These are phyloP conservation scores for Auanema freiburgensis DNA, from an alignment of 2,888 invertebrate species.

Conservation along the genomic window DNA sequence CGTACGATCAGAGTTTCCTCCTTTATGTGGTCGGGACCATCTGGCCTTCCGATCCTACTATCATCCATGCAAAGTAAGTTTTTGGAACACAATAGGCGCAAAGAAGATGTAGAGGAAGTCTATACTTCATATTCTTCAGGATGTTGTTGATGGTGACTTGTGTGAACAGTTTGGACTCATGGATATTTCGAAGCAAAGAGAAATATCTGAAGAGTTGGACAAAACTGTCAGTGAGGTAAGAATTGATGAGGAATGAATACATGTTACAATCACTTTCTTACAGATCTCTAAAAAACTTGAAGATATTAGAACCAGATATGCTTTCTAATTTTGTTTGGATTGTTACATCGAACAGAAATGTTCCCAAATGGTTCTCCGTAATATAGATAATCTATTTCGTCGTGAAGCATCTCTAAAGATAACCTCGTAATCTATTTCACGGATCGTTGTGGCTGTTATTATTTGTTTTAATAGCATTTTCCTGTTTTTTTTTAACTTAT, in stretches of 20 bases:
- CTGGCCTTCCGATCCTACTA: slow-evolving; percentile 94
- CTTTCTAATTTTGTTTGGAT: slow-evolving; percentile 76
- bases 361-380: no score
- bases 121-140: slow-evolving; percentile 71
- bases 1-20: slow-evolving; percentile 93
- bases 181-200: slow-evolving; percentile 89
- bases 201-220: slow-evolving; percentile 90
- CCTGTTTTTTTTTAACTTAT: no score
- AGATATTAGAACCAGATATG: slow-evolving; percentile 96
- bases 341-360: no score
- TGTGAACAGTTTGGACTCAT: slow-evolving; percentile 98
- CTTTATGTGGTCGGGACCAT: slow-evolving; percentile 94
- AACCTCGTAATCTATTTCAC: no score
- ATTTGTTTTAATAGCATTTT: no score
- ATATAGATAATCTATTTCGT: no score
- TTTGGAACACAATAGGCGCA: not conserved
- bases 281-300: slow-evolving; percentile 91
- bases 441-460: no score
- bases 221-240: slow-evolving; percentile 87
- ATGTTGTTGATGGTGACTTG: slow-evolving; percentile 96
- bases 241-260: not conserved
- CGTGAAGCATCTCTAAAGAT: no score
- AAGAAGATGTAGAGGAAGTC: slow-evolving; percentile 35
- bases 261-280: slow-evolving; percentile 28
- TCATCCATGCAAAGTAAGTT: slow-evolving; percentile 85